Evolutionary conservation across 2,797 vertebrate genomes (phyloP), one percentile per base, ranked within the genome.

Genomic region (Sarcophilus harrisii): DNA sequence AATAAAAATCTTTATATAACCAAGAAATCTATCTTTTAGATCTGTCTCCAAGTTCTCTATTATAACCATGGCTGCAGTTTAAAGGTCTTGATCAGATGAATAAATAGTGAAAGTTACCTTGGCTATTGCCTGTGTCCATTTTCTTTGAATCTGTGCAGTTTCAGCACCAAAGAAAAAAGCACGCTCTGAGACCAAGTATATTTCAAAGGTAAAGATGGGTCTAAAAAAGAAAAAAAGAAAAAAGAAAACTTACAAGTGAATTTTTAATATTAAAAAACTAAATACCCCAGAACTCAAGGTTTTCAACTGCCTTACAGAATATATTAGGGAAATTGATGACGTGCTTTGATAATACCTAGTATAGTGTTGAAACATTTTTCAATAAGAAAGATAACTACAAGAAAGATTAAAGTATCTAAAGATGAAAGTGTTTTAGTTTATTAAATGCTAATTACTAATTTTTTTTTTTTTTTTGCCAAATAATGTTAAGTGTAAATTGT

Each of bases 151-250:
- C 96, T 99, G 99, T 94, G 99, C 98, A 93, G 99, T 99, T 98
- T 99, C 99, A 0, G 99, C 99, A 94, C 99, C 99, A 95, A 99
- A 99, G 0, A 99, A 98, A 98, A 99, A 99, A 87, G 98, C 98
- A 94, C 99, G 99, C 98, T 99, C 99, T 32, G 99, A 99, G 98
- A 98, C 98, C 98, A 99, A 98, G 98, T 99, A 99, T 97, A 99
- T 99, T 98, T 99, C 99, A 98, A 99, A 99, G 60, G 99, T 99
- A 98, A 99, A 99, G 98, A 99, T 98, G 55, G 99, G 99, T 99
- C 99, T 99, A 90, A 18, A 87, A 49, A 81, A 45, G 18, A 81
- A 49, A 87, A 49, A 52, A 55, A 90, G 5, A 52, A 90, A 52
- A 55, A 87, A 49, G n/a, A 3, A 81, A 87, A 87, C 4, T 11